phyloP scores from a whole-genome alignment of 1,140 invertebrate species.

The Brachystomella parvula region DNA sequence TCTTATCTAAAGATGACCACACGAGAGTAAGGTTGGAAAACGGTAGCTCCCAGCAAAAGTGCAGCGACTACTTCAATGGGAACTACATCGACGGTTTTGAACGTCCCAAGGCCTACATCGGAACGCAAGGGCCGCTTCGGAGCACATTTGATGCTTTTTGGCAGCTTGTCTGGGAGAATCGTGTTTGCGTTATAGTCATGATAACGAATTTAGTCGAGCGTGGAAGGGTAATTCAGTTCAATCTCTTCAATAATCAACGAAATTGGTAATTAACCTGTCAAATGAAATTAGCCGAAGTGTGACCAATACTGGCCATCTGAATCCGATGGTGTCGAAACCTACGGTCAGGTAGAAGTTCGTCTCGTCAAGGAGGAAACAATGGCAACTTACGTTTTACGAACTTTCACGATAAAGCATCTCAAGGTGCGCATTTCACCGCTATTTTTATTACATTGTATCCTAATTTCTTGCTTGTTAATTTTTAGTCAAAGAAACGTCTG shows the following conservation, averaged over 20 bases:
- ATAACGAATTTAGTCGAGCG: conserved; percentile 92
- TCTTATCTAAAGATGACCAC: conserved; percentile 69
- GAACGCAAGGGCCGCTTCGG: conserved; percentile 87
- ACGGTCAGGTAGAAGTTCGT: conserved; percentile 83
- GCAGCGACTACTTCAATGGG: conserved; percentile 87
- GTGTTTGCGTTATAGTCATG: conserved; percentile 90
- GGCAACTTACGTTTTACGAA: conserved; percentile 87
- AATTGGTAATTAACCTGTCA: neutral
- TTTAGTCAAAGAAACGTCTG: conserved; percentile 35
- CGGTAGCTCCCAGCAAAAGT: conserved; percentile 60
- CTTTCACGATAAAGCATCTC: conserved; percentile 68
- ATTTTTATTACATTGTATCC: neutral
- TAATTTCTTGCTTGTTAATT: neutral
- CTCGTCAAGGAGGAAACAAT: conserved; percentile 81
- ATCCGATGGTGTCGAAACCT: conserved; percentile 63
- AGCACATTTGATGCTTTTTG: conserved; percentile 93
- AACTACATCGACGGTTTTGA: conserved; percentile 95
- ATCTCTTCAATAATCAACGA: neutral
- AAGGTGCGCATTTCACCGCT: conserved; percentile 55
- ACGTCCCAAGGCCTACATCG: conserved; percentile 82
- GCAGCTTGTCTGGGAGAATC: conserved; percentile 96
- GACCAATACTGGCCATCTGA: conserved; percentile 98
- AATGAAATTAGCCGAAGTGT: conserved; percentile 70
- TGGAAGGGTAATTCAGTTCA: conserved; percentile 60
- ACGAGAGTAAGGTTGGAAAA: conserved; percentile 75